Evolutionary conservation across 37 sponge, comb jelly and placozoan genomes (phyloP).

Genomic region (Beroe ovata): DNA sequence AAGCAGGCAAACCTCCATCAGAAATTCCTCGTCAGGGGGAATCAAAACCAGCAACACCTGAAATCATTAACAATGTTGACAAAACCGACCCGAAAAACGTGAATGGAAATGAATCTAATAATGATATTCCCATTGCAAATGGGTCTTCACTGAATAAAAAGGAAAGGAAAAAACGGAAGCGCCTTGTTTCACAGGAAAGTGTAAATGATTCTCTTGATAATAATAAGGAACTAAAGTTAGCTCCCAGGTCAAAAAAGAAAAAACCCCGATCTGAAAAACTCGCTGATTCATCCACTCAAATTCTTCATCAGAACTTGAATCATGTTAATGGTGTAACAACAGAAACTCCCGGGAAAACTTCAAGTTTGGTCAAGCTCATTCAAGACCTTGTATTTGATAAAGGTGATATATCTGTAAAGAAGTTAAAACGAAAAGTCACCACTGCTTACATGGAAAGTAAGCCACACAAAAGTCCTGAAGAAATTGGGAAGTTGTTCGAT

Average conservation of each 20-base stretch:
- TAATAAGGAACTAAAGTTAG: not conserved
- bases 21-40: not conserved
- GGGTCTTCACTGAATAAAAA: not conserved
- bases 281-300: not conserved
- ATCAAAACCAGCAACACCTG: not conserved
- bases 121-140: not conserved
- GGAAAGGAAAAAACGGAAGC: conserved; percentile 16
- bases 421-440: conserved; percentile 37
- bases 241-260: conserved; percentile 68
- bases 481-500: conserved; percentile 34
- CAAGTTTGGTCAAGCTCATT: not conserved
- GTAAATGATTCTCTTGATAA: not conserved
- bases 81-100: not conserved
- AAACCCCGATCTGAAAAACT: not conserved
- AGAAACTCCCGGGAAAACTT: conserved; percentile 31
- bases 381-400: conserved; percentile 44
- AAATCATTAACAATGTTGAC: not conserved
- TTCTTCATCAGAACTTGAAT: conserved; percentile 10
- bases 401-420: conserved; percentile 48
- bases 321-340: not conserved
- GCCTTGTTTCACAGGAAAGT: not conserved
- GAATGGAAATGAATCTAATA: not conserved
- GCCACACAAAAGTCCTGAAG: conserved; percentile 14
- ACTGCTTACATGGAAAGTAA: conserved; percentile 35
- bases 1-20: conserved; percentile 9